Evolutionary conservation across 2,888 invertebrate species (phyloP), one percentile per base, ranked within the genome.

Genomic region (Aelia acuminata): DNA sequence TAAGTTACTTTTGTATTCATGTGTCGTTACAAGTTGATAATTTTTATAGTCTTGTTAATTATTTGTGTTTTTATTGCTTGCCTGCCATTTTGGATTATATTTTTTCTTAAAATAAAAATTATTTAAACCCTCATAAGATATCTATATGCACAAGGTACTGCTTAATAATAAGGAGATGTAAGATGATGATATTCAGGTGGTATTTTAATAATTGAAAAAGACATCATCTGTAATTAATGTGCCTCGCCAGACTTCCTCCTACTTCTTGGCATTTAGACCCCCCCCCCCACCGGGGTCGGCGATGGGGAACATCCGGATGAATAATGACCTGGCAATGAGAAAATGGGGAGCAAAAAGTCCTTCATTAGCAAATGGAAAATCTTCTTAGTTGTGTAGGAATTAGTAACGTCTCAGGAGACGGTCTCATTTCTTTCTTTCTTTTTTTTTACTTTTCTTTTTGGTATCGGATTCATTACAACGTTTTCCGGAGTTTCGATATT

Each of bases 321-420:
- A 39, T 80, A 80, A 80, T 80, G 80, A 47, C 80, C 80, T 43
- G 43, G 80, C n/a, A 80, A 80, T 43, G 80, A 80, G 80, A 80
- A 80, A 80, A 80, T 80, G 80, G 43, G 43, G 3, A 43, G 80
- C 80, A 43, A 43, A 70, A 70, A 47, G 80, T 47, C 80, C n/a
- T 80, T 47, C 80, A 80, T 80, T 80, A 80, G 39, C 43, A 80
- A 80, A 80, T 80, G 80, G 80, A 80, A 80, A 80, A 80, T 80
- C 80, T 80, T 80, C 80, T 80, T 75, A 75, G 75, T 43, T 80
- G 80, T 80, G n/a, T n/a, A 80, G 80, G 43, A 80, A 80, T 80
- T 80, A 80, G 80, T 22, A n/a, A 22, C 43, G 39, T 80, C 80
- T 43, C 80, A 0, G 22, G 11, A 22, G 22, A 31, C 43, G 11